Evolutionary conservation across 2,797 vertebrate species (phyloP), one percentile per base, ranked within the genome.

Genomic region (Nyctalus aviator): DNA sequence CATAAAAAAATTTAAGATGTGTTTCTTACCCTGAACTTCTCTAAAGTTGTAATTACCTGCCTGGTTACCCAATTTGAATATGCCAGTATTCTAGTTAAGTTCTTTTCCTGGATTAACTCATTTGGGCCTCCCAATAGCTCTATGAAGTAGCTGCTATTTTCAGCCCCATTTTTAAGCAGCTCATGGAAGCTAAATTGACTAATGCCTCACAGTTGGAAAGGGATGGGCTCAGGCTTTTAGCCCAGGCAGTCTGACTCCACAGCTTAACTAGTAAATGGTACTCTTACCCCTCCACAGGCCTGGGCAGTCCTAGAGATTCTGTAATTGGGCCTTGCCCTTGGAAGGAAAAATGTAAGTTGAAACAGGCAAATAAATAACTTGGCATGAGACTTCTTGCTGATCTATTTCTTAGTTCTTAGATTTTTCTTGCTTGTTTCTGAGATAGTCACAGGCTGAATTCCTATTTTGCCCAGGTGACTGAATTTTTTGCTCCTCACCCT

Each of bases 141-240:
- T 66, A 30, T 72, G 72, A 87, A 87, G 46, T 32, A 17, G n/a
- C n/a, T 48, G 27, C 76, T 77, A 25, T 97, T 94, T 95, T 86
- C 77, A 96, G 77, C 30, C 57, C 84, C 35, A 72, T 78, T 91
- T 66, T 90, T 73, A 64, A 82, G 59, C 37, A 94, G 35, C 62
- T 90, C 41, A 76, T 4, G 2, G 66, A 81, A 15, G 35, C 72
- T 76, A 82, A 91, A 94, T 57, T 66, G 95, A 93, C 84, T 66
- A 78, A 48, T 69, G 72, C 48, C 55, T 82, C 73, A 14, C 37
- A 79, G 78, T 75, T 48, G 82, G 87, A 48, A 90, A 64, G 55
- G 21, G 30, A 89, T 59, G 81, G 76, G 46, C 46, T 53, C 6
- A 2, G 46, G 37, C 53, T 84, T 73, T 81, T 35, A 84, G 82